phyloP scores from a whole-genome alignment of 2,888 invertebrate species.

The Laspeyria flexula region DNA sequence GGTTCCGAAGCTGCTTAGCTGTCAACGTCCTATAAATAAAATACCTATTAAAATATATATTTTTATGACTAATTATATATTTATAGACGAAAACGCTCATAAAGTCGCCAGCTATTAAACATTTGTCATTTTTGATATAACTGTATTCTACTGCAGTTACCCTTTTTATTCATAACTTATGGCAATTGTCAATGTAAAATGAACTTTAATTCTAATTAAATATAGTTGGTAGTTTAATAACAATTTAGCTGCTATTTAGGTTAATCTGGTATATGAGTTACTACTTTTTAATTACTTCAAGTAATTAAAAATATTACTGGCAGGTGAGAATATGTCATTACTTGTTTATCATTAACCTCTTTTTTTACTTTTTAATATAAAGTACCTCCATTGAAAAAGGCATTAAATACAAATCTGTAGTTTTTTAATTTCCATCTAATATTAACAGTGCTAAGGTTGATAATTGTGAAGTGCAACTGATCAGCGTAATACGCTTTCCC shows the following conservation, averaged over 20 bases:
- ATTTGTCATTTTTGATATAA: conserved; percentile 19
- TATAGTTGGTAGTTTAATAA: background rate
- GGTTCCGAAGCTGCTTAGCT: background rate
- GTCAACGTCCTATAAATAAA: conserved; percentile 1
- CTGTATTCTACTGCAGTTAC: conserved; percentile 8
- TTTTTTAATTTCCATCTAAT: too few species aligned
- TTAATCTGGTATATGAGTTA: background rate
- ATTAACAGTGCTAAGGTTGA: too few species aligned
- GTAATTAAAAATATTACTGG: too few species aligned
- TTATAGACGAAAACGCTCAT: conserved; percentile 12
- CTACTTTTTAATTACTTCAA: too few species aligned
- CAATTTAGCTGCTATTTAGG: background rate
- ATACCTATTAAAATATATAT: conserved; percentile 7
- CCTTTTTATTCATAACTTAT: too few species aligned
- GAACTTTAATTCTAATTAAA: background rate
- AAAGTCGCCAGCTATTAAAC: conserved; percentile 15
- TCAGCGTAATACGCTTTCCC: too few species aligned
- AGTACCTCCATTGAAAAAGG: too few species aligned
- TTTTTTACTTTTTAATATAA: too few species aligned
- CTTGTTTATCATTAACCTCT: too few species aligned
- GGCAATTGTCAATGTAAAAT: background rate
- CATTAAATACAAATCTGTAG: too few species aligned
- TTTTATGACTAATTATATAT: conserved; percentile 20
- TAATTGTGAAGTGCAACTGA: too few species aligned
- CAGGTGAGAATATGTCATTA: too few species aligned